Evolutionary conservation across 1,140 invertebrate species (phyloP).

Genomic region (Hesperophylax magnus): DNA sequence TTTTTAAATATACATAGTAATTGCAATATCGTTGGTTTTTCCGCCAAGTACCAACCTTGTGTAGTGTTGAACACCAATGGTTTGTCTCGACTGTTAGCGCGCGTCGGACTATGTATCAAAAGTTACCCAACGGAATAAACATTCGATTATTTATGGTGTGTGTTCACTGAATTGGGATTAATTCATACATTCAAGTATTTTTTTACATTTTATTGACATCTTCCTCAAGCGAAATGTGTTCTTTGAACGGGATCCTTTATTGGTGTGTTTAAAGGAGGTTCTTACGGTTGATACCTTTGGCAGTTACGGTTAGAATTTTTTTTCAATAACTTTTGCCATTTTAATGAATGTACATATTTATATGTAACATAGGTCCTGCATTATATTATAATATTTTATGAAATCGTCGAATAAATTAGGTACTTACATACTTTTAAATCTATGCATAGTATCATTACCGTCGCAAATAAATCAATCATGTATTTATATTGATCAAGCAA

Average conservation of each 20-base stretch:
- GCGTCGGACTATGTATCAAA: neutral
- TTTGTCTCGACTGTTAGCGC: conserved; percentile 1
- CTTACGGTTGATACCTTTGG: neutral
- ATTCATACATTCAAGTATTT: neutral
- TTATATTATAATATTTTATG: too few species aligned
- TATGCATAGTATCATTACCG: too few species aligned
- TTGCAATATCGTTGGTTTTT: too few species aligned
- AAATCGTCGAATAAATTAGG: too few species aligned
- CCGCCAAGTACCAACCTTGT: too few species aligned
- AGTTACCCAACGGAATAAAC: conserved; percentile 46
- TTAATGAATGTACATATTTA: too few species aligned
- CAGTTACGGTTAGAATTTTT: neutral
- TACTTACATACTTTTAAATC: too few species aligned
- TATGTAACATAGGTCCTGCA: too few species aligned
- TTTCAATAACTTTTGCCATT: neutral
- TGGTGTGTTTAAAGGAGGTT: neutral
- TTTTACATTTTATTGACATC: conserved; percentile 18
- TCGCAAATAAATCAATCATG: too few species aligned
- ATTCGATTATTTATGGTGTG: conserved; percentile 46
- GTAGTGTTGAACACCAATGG: neutral
- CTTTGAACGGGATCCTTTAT: neutral
- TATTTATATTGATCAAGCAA: too few species aligned
- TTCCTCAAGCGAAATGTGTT: neutral
- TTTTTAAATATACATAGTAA: too few species aligned
- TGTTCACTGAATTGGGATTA: conserved; percentile 35